Percentiles rank a stretch among this genome's conserved stretches.
These are phyloP conservation scores for Escarpia spicata DNA, from an alignment of 2,888 invertebrate species.

Conservation along the genomic window DNA sequence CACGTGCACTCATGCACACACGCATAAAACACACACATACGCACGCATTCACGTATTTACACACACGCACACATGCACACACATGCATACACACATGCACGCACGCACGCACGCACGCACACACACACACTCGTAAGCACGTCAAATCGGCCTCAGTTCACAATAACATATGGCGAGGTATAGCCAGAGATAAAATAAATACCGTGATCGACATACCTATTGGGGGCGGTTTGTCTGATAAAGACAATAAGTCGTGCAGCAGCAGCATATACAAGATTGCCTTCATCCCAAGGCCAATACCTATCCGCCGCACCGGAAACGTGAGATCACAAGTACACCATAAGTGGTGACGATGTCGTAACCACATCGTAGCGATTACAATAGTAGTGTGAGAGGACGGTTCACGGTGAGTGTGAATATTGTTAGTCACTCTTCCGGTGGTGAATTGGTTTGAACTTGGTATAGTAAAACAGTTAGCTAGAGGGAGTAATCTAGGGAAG, in stretches of 20 bases:
- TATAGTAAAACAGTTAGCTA: too few species aligned
- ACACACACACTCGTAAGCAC: not conserved
- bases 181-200: not conserved
- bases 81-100: not conserved
- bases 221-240: not conserved
- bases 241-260: not conserved
- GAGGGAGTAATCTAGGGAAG: too few species aligned
- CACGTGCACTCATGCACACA: too few species aligned
- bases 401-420: too few species aligned
- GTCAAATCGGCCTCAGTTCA: too few species aligned
- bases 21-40: too few species aligned
- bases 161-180: not conserved
- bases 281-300: not conserved
- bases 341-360: not conserved
- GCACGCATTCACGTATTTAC: too few species aligned
- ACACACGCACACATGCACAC: too few species aligned
- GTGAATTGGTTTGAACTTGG: too few species aligned
- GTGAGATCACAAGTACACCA: not conserved
- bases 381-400: too few species aligned
- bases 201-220: not conserved
- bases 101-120: not conserved
- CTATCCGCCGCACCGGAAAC: not conserved
- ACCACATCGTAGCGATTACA: too few species aligned
- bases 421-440: too few species aligned
- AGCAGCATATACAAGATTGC: not conserved